A percentile compares a stretch with the other conserved stretches of the same genome.
Evolutionary conservation across 2,888 invertebrate genomes (phyloP).

Genomic region (Agrypnus murinus): DNA sequence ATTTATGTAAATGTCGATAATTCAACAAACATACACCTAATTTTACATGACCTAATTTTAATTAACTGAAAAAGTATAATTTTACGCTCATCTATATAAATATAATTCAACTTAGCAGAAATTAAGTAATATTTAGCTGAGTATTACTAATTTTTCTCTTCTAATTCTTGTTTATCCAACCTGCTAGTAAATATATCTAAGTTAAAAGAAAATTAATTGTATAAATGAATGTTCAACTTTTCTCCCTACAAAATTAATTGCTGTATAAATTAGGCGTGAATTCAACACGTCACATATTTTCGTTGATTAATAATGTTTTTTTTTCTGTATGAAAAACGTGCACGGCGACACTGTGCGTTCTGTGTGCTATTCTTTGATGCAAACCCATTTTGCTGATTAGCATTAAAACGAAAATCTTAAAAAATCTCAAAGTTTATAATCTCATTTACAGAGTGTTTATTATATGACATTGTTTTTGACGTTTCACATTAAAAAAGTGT

Average conservation of each 20-base stretch:
- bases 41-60: too few relatives aligned
- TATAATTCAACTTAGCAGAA: too few relatives aligned
- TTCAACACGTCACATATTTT: conserved; percentile 41
- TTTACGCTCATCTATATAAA: too few relatives aligned
- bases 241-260: conserved; percentile 5
- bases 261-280: conserved; percentile 19
- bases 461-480: conserved; percentile 67
- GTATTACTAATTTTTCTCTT: conserved; percentile 1
- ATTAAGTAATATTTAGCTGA: too few relatives aligned
- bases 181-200: neutral
- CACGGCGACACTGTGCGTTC: neutral
- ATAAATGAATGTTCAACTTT: conserved; percentile 8
- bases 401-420: conserved; percentile 35
- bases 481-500: conserved; percentile 66
- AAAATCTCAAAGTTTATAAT: conserved; percentile 44
- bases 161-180: neutral
- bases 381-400: neutral
- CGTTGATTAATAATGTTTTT: conserved; percentile 45
- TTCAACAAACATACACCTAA: too few relatives aligned
- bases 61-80: too few relatives aligned
- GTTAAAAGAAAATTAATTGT: conserved; percentile 13
- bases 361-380: too few relatives aligned
- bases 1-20: too few relatives aligned
- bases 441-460: conserved; percentile 49
- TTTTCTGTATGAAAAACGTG: neutral